phyloP scores from a whole-genome alignment of 2,113 vertebrate species.

The Apteryx mantelli region DNA sequence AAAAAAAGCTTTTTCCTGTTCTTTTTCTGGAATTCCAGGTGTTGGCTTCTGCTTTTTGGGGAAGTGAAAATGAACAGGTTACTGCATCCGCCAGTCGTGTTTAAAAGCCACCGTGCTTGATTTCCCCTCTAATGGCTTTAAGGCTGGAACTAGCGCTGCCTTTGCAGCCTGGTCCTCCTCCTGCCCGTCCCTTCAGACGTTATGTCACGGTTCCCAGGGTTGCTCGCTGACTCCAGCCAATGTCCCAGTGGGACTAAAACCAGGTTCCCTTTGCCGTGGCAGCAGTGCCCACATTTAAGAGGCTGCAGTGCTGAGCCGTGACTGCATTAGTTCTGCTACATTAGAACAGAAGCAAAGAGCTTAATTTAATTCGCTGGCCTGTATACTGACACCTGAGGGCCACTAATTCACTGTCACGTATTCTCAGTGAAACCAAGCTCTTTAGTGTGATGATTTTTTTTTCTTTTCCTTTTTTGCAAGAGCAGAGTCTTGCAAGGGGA shows the following conservation, averaged over 20 bases:
- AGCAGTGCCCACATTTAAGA: conserved; percentile 44
- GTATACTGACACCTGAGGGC: conserved; percentile 58
- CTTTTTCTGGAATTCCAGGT: not conserved
- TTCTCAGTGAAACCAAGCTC: conserved; percentile 14
- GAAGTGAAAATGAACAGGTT: not conserved
- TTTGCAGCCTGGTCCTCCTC: conserved; percentile 4
- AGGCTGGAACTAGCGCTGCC: conserved; percentile 12
- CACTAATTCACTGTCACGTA: conserved; percentile 67
- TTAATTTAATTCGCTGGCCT: conserved; percentile 66
- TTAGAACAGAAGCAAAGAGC: conserved; percentile 65
- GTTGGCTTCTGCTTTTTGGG: not conserved
- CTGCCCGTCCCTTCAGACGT: not conserved
- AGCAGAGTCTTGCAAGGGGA: not conserved
- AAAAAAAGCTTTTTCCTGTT: not conserved
- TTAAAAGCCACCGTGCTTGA: not conserved
- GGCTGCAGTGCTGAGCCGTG: conserved; percentile 59
- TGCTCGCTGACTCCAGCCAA: not conserved
- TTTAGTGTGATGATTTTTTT: not conserved
- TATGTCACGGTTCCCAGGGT: conserved; percentile 40
- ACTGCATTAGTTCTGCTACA: conserved; percentile 72
- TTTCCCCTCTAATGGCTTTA: conserved; percentile 45
- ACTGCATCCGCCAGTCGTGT: not conserved
- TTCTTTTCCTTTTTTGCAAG: not conserved
- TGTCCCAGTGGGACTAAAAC: not conserved
- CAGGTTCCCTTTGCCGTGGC: conserved; percentile 40